Conservation (phyloP, 2,797 vertebrate genomes). For the Sebastes minor region DNA sequence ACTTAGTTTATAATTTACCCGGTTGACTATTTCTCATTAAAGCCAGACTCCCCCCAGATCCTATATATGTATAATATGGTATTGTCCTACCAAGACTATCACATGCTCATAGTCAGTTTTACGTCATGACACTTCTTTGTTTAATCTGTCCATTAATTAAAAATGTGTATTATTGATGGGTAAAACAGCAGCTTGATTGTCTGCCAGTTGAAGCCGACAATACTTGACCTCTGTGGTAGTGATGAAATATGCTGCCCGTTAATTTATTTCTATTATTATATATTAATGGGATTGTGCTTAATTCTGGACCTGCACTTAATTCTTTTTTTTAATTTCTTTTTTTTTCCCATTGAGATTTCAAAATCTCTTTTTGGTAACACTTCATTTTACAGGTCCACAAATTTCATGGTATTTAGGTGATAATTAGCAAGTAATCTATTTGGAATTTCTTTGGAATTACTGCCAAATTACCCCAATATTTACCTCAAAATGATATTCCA, state of each 20-base stretch:
- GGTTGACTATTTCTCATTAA: background rate
- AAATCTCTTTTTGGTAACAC: no score
- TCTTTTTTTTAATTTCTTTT: no score
- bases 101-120: background rate
- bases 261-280: no score
- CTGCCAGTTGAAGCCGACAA: background rate
- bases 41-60: background rate
- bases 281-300: no score
- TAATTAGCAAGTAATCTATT: no score
- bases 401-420: no score
- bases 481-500: no score
- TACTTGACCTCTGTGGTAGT: background rate
- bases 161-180: background rate
- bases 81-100: background rate
- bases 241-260: background rate
- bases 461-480: no score
- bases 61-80: background rate
- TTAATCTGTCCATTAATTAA: background rate
- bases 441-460: no score
- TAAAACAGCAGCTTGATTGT: background rate
- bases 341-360: no score
- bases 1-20: background rate
- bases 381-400: no score
- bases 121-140: background rate
- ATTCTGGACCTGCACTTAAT: no score